Conservation (phyloP, 2,113 vertebrate genomes). For the Gymnarchus niloticus region DNA sequence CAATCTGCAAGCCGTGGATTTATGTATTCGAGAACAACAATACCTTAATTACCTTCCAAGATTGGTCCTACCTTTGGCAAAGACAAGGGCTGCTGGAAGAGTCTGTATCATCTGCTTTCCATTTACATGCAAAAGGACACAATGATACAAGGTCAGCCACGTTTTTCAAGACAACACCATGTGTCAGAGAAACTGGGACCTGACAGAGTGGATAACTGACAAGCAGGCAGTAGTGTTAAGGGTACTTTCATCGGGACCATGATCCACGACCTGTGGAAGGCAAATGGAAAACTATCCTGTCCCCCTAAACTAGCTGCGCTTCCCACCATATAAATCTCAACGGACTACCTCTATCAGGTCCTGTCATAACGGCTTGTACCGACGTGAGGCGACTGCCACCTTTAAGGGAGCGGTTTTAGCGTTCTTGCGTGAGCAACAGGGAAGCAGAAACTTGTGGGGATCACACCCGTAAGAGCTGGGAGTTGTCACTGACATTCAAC, state of each 20-base stretch:
- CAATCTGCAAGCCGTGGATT: background rate
- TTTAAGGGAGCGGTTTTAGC: background rate
- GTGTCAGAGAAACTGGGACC: conserved; percentile 22
- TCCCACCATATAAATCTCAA: background rate
- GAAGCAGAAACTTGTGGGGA: conserved; percentile 21
- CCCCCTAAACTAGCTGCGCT: conserved; percentile 6
- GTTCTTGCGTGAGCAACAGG: background rate
- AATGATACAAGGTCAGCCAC: background rate
- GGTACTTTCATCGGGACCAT: conserved; percentile 26
- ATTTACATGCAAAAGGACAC: background rate
- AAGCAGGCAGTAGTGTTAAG: conserved; percentile 38
- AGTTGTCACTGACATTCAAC: background rate
- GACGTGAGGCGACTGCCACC: background rate
- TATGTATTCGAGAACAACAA: background rate
- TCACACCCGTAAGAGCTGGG: background rate
- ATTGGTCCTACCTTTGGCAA: background rate
- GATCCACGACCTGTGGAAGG: conserved; percentile 35
- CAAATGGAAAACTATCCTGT: conserved; percentile 24
- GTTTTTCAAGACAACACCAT: background rate
- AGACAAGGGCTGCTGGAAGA: background rate
- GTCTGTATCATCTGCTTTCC: background rate
- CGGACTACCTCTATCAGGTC: conserved; percentile 12
- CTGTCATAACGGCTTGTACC: conserved; percentile 12
- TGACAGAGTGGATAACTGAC: conserved; percentile 58
- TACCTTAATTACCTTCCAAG: background rate